phyloP scores from a whole-genome alignment of 2,888 invertebrate genomes.

The Platerodrilus igneus region DNA sequence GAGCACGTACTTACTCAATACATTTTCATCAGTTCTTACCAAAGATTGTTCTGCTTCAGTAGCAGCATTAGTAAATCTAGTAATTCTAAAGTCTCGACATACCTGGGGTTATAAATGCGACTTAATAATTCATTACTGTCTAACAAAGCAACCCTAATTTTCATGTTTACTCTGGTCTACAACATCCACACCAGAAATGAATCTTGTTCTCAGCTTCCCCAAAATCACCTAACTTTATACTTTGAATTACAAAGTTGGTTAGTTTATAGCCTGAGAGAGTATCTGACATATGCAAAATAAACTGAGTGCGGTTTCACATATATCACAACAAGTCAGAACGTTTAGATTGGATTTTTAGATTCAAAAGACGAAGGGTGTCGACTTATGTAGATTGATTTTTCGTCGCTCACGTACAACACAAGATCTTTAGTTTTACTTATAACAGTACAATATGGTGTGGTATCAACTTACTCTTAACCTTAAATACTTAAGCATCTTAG shows the following conservation, averaged over 20 bases:
- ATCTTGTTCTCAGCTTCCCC: constrained; percentile 16
- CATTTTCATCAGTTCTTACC: constrained; percentile 19
- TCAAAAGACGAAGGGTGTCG: constrained; percentile 27
- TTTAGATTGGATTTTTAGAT: constrained; percentile 35
- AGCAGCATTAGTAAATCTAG: constrained; percentile 19
- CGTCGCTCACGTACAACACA: constrained; percentile 7
- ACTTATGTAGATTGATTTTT: constrained; percentile 27
- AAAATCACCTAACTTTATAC: constrained; percentile 24
- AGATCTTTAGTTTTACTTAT: too few species aligned
- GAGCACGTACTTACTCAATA: constrained; percentile 23
- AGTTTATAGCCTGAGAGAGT: constrained; percentile 30
- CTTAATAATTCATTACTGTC: constrained; percentile 16
- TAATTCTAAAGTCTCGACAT: constrained; percentile 18
- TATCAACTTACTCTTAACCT: too few species aligned
- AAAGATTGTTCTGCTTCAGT: constrained; percentile 18
- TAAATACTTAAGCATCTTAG: too few species aligned
- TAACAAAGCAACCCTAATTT: constrained; percentile 10
- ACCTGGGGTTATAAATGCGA: constrained; percentile 19
- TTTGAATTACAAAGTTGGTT: constrained; percentile 26
- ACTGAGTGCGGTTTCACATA: constrained; percentile 33
- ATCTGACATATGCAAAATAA: constrained; percentile 35
- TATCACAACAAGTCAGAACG: constrained; percentile 31
- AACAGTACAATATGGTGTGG: too few species aligned
- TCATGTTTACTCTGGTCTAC: constrained; percentile 14
- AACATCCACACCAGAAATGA: constrained; percentile 18